A percentile compares a stretch with the other conserved stretches of the same genome.
Conservation (phyloP, 2,113 vertebrate genomes). For the Caloenas nicobarica region DNA sequence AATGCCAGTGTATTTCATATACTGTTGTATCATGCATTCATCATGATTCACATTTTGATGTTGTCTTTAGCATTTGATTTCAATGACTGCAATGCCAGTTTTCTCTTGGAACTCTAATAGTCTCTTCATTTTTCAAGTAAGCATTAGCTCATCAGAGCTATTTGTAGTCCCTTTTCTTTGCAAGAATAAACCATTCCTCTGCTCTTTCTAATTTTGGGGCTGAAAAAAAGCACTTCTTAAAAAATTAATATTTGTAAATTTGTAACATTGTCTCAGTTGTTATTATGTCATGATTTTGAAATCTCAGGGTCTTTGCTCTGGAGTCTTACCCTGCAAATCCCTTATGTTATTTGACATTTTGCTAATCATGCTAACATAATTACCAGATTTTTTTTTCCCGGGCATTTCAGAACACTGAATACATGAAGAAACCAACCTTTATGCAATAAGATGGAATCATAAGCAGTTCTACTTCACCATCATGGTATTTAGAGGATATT, state of each 20-base stretch:
- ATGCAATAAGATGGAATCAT: not conserved
- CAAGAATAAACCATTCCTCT: not conserved
- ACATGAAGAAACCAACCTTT: not conserved
- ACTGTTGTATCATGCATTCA: not conserved
- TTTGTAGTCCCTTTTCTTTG: not conserved
- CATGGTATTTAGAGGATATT: not conserved
- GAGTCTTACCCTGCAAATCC: not conserved
- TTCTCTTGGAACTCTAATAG: not conserved
- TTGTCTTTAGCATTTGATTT: not conserved
- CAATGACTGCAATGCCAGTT: not conserved
- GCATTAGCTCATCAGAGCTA: not conserved
- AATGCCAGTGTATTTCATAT: not conserved
- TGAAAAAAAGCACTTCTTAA: not conserved
- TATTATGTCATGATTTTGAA: not conserved
- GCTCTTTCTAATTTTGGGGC: not conserved
- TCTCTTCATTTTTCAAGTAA: not conserved
- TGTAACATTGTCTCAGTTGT: not conserved
- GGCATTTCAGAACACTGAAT: not conserved
- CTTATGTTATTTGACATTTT: not conserved
- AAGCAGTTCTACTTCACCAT: not conserved
- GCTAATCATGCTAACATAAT: not conserved
- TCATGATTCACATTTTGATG: not conserved
- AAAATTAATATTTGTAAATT: not conserved
- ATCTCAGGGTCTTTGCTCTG: not conserved
- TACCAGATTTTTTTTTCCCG: not conserved